Evolutionary conservation across 2,797 vertebrate species (phyloP), one percentile per base, ranked within the genome.

Genomic region (Myripristis murdjan): DNA sequence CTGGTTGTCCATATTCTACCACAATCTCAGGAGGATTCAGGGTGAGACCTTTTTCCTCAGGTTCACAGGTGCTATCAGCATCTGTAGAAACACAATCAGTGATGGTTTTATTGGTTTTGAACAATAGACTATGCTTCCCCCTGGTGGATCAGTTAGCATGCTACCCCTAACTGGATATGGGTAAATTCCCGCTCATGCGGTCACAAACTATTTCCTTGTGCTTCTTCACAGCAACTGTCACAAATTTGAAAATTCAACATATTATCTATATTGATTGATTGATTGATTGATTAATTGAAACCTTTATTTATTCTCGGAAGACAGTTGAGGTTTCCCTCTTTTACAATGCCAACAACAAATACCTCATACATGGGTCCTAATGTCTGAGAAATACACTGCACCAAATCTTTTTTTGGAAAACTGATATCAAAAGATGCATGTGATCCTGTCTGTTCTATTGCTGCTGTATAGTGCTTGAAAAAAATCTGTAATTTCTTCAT

Each of bases 51-150:
- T 77, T 55, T 2, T 0, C 0, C 0, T 59, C 44, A n/a, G 2
- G 0, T 0, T 52, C 1, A 44, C 91, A 91, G 0, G 0, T 1
- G 2, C n/a, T 54, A 15, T 54, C 66, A 24, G 58, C 70, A 64
- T 59, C 91, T 90, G 82, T 73, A 28, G 46, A 75, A 6, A 44
- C n/a, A 79, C 33, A 85, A 62, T 59, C 11, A 5, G 1, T 11
- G 1, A 37, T 0, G 2, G 2, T 31, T 33, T 70, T n/a, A 51
- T 49, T 61, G 6, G 6, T 56, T 37, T 7, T 33, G 23, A n/a
- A 16, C 54, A 23, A 4, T 11, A 22, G 8, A 57, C 22, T 41
- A 15, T 53, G 44, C 59, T 76, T 60, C 20, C 9, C 59, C 71
- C 64, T 76, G 9, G 5, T 67, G 69, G 37, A 15, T 53, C 6